Percentiles rank a stretch among this genome's conserved stretches.
These are phyloP conservation scores for Mirounga angustirostris DNA, from an alignment of 2,113 vertebrate genomes.

Conservation along the genomic window DNA sequence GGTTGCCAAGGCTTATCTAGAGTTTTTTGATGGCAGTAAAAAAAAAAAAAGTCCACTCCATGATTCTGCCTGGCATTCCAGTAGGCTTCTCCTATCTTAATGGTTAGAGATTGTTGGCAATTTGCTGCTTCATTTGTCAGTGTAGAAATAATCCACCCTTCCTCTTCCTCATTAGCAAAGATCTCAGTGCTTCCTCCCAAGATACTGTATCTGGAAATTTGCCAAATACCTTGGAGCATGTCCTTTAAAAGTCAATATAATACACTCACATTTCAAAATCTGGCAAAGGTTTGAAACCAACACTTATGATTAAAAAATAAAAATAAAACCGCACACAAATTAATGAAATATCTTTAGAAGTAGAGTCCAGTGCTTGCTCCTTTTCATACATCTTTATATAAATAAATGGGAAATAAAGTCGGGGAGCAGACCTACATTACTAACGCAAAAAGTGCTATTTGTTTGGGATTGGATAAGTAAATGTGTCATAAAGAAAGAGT, in stretches of 20 bases:
- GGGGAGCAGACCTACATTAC: not conserved
- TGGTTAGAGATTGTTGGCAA: not conserved
- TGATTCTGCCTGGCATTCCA: not conserved
- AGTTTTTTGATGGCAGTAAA: not conserved
- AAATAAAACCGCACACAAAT: not conserved
- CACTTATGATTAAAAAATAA: not conserved
- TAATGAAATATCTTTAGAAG: not conserved
- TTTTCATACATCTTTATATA: not conserved
- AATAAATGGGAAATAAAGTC: not conserved
- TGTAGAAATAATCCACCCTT: not conserved
- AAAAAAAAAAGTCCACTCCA: not conserved
- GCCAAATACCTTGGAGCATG: not conserved
- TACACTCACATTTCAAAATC: not conserved
- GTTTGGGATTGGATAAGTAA: not conserved
- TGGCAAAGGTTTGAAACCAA: not conserved
- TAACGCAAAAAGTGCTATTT: not conserved
- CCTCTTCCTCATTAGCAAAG: conserved; percentile 1
- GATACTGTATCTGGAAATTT: not conserved
- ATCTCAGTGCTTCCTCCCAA: not conserved
- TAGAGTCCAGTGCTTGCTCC: not conserved
- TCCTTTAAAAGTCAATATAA: not conserved
- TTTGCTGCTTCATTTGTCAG: not conserved
- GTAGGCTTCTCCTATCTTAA: not conserved
- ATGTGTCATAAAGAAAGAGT: not conserved
- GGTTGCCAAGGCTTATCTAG: not conserved